Conservation (phyloP, 2,797 vertebrate species). For the Odontamblyopus lacepedii region DNA sequence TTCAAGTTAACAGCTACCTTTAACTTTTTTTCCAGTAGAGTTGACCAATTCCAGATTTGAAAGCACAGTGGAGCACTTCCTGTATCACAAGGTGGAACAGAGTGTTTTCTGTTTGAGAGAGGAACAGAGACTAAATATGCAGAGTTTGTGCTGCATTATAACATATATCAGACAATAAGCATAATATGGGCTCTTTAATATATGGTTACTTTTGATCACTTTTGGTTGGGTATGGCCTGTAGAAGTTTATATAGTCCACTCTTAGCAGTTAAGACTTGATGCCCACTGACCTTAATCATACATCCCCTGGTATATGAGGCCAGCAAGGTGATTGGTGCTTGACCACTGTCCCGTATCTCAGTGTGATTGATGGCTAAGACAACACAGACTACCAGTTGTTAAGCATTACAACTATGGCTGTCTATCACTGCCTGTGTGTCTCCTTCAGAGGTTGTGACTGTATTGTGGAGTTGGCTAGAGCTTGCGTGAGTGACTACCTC, state of each 20-base stretch:
- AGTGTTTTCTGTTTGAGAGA: too few species aligned
- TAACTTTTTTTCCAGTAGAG: too few species aligned
- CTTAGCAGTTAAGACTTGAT: constrained; percentile 17
- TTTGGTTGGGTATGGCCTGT: background rate
- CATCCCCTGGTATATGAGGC: constrained; percentile 14
- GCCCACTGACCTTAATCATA: constrained; percentile 1
- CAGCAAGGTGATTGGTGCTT: constrained; percentile 41
- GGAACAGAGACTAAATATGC: too few species aligned
- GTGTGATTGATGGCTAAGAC: constrained; percentile 65
- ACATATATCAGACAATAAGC: too few species aligned
- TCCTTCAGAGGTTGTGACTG: constrained; percentile 36
- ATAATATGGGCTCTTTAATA: too few species aligned
- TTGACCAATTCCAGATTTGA: too few species aligned
- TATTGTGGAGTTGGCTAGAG: constrained; percentile 46
- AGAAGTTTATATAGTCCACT: constrained; percentile 19
- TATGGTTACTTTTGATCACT: background rate
- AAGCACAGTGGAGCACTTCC: too few species aligned
- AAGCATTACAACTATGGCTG: constrained; percentile 63
- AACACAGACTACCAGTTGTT: constrained; percentile 63
- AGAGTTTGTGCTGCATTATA: too few species aligned
- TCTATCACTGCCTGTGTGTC: constrained; percentile 58
- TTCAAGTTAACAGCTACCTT: too few species aligned
- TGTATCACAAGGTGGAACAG: too few species aligned
- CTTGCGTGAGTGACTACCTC: constrained; percentile 55
- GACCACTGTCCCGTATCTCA: constrained; percentile 42